Conservation (phyloP, 2,797 vertebrate genomes). For the Hipposideros larvatus region DNA sequence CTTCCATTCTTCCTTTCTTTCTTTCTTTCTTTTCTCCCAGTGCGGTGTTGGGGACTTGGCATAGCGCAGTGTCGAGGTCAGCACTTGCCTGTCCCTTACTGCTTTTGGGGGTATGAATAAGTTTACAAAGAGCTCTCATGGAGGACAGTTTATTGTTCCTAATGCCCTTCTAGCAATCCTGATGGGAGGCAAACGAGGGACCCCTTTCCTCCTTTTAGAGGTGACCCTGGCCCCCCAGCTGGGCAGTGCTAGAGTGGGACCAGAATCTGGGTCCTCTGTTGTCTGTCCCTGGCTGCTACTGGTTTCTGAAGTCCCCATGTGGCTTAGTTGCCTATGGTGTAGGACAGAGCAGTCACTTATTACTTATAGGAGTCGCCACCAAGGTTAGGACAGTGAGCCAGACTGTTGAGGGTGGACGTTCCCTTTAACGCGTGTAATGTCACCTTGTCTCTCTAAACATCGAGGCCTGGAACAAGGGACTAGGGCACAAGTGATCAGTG, state of each 20-base stretch:
- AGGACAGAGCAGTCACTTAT: not conserved
- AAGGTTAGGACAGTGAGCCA: not conserved
- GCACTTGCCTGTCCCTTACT: not conserved
- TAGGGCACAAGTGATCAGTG: not conserved
- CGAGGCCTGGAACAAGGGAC: not conserved
- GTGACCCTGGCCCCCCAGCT: no score
- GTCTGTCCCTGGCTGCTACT: not conserved
- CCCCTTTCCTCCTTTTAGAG: no score
- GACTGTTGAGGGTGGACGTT: not conserved
- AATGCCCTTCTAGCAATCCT: not conserved
- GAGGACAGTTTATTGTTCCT: not conserved
- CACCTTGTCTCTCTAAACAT: not conserved
- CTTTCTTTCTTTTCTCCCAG: not conserved
- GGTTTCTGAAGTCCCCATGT: not conserved
- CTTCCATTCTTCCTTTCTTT: not conserved
- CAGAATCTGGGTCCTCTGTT: not conserved
- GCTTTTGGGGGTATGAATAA: not conserved
- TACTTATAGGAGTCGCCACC: not conserved
- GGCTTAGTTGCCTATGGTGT: not conserved
- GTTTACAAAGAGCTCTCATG: not conserved
- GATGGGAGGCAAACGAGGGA: fast-evolving
- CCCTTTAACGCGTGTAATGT: not conserved
- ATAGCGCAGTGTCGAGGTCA: not conserved
- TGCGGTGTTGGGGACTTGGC: fast-evolving
- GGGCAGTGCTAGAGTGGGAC: not conserved